These are phyloP conservation scores for Pogoniulus pusillus DNA, from an alignment of 2,797 vertebrate species.

Conservation along the genomic window DNA sequence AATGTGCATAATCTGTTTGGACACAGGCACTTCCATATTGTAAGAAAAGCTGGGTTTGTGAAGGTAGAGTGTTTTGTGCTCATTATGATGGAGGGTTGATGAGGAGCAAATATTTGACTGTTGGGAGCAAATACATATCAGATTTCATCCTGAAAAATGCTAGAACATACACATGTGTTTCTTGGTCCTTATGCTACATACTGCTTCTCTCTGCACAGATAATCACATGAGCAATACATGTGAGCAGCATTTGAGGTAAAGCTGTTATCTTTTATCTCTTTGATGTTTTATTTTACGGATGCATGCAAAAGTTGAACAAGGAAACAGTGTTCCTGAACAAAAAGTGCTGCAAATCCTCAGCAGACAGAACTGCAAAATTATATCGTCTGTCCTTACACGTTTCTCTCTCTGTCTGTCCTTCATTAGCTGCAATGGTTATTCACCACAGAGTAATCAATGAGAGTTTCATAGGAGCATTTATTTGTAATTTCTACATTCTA, in stretches of 20 bases:
- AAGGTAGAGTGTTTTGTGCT: background rate
- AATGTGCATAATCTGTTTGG: background rate
- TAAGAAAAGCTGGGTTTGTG: background rate
- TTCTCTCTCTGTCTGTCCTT: conserved; percentile 28
- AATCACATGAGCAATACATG: background rate
- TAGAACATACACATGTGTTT: conserved; percentile 1
- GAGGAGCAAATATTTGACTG: background rate
- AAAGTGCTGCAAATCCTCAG: conserved; percentile 34
- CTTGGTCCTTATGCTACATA: background rate
- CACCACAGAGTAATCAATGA: background rate
- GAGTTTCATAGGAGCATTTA: background rate
- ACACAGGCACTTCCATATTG: background rate
- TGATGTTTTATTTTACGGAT: conserved; percentile 40
- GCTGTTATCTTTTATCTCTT: conserved; percentile 46
- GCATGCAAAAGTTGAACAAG: background rate
- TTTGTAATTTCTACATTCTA: background rate
- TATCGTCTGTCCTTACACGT: conserved; percentile 16
- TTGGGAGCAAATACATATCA: conserved; percentile 3
- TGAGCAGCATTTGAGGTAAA: conserved; percentile 47
- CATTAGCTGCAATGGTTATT: background rate
- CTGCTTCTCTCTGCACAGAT: background rate
- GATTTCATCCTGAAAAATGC: conserved; percentile 9
- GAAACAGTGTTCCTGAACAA: conserved; percentile 43
- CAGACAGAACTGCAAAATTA: background rate
- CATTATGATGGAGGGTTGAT: background rate